Evolutionary conservation across 2,888 invertebrate genomes (phyloP).

Genomic region (Torymus tubicola): DNA sequence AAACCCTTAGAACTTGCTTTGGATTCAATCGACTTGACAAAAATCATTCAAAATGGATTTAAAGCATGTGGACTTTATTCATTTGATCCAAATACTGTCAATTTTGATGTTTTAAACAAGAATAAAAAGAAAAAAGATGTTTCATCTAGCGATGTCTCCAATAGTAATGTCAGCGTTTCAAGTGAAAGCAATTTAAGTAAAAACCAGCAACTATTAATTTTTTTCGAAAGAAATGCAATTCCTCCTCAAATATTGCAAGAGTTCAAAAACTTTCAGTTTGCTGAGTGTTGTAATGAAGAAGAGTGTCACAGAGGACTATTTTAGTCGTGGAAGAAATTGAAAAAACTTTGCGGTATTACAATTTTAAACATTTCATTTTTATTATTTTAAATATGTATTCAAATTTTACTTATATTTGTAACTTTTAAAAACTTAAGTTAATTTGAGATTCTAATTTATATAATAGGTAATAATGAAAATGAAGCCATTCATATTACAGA

Average conservation of each 20-base stretch:
- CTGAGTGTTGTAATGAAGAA: background rate
- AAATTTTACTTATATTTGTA: no score
- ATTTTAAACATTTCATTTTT: background rate
- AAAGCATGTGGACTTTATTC: background rate
- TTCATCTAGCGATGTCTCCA: background rate
- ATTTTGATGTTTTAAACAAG: slow-evolving; percentile 1
- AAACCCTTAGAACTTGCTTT: background rate
- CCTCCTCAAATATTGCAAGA: background rate
- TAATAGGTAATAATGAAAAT: no score
- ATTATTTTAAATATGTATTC: no score
- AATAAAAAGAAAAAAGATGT: background rate
- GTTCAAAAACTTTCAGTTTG: background rate
- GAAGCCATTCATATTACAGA: no score
- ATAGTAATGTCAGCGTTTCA: no score
- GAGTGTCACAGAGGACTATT: background rate
- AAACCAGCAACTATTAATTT: background rate
- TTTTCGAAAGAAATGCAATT: background rate
- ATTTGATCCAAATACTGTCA: background rate
- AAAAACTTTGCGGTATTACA: slow-evolving; percentile 6
- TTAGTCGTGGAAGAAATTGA: background rate
- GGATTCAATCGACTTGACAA: background rate
- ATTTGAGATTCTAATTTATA: no score
- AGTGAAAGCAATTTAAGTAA: background rate
- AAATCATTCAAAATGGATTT: background rate
- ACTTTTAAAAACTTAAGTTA: no score